Evolutionary conservation across 2,113 vertebrate species (phyloP).

Genomic region (Casuarius casuarius): DNA sequence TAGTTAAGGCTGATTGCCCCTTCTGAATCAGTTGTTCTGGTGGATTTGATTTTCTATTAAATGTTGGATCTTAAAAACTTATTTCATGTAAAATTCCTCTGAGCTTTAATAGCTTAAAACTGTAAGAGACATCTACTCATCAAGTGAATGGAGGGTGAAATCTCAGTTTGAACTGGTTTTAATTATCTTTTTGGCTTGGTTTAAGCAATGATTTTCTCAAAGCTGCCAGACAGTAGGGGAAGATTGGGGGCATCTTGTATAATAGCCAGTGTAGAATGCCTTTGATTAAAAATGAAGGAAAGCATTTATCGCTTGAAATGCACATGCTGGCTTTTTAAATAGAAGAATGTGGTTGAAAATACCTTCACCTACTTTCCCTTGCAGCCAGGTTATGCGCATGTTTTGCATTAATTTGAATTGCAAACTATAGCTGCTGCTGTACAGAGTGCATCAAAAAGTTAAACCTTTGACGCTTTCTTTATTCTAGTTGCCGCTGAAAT

Average conservation of each 20-base stretch:
- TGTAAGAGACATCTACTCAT: slow-evolving; percentile 6
- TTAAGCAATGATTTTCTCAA: slow-evolving; percentile 51
- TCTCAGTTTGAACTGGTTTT: slow-evolving; percentile 55
- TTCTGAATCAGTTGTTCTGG: slow-evolving; percentile 15
- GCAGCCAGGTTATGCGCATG: not conserved
- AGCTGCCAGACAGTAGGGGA: not conserved
- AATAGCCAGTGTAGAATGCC: not conserved
- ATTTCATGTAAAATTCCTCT: slow-evolving; percentile 17
- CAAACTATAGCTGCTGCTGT: not conserved
- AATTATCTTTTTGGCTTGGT: slow-evolving; percentile 52
- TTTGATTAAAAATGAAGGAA: slow-evolving; percentile 39
- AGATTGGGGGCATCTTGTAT: not conserved
- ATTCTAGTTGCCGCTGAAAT: not conserved
- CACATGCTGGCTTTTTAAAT: not conserved
- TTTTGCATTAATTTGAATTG: slow-evolving; percentile 47
- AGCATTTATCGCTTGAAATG: not conserved
- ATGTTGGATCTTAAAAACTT: not conserved
- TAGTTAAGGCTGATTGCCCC: slow-evolving; percentile 4
- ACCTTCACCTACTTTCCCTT: not conserved
- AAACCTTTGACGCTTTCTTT: not conserved
- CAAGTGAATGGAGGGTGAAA: not conserved
- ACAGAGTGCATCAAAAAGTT: not conserved
- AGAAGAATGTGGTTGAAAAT: not conserved
- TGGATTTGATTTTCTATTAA: slow-evolving; percentile 44
- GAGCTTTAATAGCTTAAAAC: slow-evolving; percentile 55